Evolutionary conservation across 2,797 vertebrate genomes (phyloP).

Genomic region (Phataginus tetradactyla): DNA sequence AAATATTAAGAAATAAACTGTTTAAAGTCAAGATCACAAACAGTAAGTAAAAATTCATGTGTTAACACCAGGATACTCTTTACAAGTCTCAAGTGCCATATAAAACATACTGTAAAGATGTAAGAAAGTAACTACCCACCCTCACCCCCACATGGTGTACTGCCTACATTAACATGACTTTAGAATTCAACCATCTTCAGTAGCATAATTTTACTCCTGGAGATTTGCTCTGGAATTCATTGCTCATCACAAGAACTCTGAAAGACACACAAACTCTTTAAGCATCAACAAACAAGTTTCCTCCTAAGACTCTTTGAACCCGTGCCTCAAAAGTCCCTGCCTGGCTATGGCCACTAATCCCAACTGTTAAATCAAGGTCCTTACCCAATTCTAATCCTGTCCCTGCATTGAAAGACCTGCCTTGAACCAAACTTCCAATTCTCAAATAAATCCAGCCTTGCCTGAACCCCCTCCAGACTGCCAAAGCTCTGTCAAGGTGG

Average conservation of each 20-base stretch:
- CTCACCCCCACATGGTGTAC: neutral
- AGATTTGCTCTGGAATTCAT: neutral
- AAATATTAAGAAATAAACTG: neutral
- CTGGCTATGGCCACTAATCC: neutral
- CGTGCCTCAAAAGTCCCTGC: neutral
- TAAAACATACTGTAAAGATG: neutral
- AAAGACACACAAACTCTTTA: neutral
- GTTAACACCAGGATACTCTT: neutral
- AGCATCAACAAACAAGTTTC: neutral
- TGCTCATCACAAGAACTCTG: neutral
- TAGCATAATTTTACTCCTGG: neutral
- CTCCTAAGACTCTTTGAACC: neutral
- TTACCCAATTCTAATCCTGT: neutral
- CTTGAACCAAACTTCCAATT: neutral
- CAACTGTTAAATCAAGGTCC: neutral
- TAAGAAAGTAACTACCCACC: neutral
- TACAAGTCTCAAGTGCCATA: neutral
- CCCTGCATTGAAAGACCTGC: neutral
- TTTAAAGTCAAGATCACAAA: constrained; percentile 6
- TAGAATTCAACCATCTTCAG: neutral
- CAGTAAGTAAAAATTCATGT: neutral
- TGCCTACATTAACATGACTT: neutral
- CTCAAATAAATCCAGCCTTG: neutral
- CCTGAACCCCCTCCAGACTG: neutral
- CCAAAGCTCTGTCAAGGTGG: neutral